These are phyloP conservation scores for Oscheius sp. DNA, from an alignment of 2,888 invertebrate genomes.

Conservation along the genomic window DNA sequence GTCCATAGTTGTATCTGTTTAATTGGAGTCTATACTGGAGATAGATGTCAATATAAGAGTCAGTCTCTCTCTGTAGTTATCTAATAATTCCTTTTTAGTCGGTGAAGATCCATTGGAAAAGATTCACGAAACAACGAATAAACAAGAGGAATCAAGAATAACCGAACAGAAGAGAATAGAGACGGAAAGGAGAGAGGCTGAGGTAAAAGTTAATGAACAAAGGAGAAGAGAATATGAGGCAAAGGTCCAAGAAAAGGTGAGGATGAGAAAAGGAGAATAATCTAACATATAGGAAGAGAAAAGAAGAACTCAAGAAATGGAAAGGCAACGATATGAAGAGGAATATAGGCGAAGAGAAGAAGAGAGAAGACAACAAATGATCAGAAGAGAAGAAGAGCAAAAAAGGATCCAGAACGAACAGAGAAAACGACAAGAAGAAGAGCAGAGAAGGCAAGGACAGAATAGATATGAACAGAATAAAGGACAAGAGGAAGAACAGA, in stretches of 20 bases:
- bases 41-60: constrained; percentile 50
- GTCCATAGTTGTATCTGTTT: constrained; percentile 64
- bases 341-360: constrained; percentile 14
- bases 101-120: constrained; percentile 28
- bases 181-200: constrained; percentile 4
- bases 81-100: constrained; percentile 17
- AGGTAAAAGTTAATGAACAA: constrained; percentile 9
- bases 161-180: constrained; percentile 10
- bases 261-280: not conserved
- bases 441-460: not conserved
- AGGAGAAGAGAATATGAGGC: constrained; percentile 12
- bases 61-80: too few relatives aligned
- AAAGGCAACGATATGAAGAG: constrained; percentile 14
- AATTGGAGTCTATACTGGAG: constrained; percentile 60
- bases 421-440: constrained; percentile 11
- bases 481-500: not conserved
- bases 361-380: constrained; percentile 6
- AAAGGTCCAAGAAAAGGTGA: constrained; percentile 3
- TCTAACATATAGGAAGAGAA: constrained; percentile 10
- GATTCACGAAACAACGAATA: not conserved
- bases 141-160: not conserved
- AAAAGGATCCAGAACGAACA: not conserved
- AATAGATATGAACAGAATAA: not conserved
- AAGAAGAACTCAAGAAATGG: constrained; percentile 12
- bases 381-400: constrained; percentile 8